phyloP scores from a whole-genome alignment of 2,113 vertebrate genomes.

The Myotis brandtii region DNA sequence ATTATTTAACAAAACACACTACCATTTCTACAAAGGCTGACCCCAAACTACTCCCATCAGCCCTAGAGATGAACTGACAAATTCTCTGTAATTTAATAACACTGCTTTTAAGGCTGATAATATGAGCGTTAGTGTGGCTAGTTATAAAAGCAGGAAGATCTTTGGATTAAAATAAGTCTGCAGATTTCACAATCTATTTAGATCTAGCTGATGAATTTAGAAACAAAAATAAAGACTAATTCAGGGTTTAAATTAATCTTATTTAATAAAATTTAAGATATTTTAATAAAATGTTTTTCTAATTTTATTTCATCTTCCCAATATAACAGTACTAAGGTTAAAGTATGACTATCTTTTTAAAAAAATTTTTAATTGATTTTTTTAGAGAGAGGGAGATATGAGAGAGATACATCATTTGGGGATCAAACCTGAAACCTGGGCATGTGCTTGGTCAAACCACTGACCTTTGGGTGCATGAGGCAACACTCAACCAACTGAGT shows the following conservation, averaged over 20 bases:
- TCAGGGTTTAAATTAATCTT: constrained; percentile 25
- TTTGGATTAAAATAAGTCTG: constrained; percentile 7
- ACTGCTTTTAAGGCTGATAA: constrained; percentile 13
- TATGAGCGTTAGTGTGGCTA: not conserved
- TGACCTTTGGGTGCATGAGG: too few species aligned
- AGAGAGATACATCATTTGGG: too few species aligned
- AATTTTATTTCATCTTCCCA: constrained; percentile 51
- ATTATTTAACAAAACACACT: constrained; percentile 26
- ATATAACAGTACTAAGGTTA: constrained; percentile 47
- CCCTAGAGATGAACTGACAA: not conserved
- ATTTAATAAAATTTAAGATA: constrained; percentile 42
- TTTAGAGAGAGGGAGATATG: too few species aligned
- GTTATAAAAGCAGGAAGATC: not conserved
- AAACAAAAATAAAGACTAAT: constrained; percentile 38
- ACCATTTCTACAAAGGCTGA: not conserved
- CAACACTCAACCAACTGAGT: too few species aligned
- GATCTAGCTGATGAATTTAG: constrained; percentile 12
- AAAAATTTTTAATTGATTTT: too few species aligned
- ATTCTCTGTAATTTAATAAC: constrained; percentile 20
- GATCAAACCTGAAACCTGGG: too few species aligned
- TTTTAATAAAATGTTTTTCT: constrained; percentile 53
- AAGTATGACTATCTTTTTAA: constrained; percentile 20
- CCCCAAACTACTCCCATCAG: not conserved
- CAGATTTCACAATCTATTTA: constrained; percentile 11
- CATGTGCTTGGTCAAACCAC: too few species aligned